These are phyloP conservation scores for Yponomeuta sedellus DNA, from an alignment of 2,888 invertebrate genomes.

Conservation along the genomic window DNA sequence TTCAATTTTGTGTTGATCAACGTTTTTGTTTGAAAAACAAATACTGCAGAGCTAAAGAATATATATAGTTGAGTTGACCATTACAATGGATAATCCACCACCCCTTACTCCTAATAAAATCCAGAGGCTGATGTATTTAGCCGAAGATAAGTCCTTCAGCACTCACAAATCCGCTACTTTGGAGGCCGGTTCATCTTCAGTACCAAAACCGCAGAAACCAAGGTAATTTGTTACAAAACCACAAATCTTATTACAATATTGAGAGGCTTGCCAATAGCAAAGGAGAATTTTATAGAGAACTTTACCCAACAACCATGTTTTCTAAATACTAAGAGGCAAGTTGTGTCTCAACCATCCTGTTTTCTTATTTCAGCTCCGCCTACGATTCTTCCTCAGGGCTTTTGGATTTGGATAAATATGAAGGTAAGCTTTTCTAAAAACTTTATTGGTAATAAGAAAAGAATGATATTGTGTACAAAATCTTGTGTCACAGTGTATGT, in stretches of 20 bases:
- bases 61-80: background rate
- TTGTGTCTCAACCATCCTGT: background rate
- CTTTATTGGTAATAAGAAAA: background rate
- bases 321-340: no score
- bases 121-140: conserved; percentile 54
- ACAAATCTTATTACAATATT: background rate
- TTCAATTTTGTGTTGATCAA: conserved; percentile 1
- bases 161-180: background rate
- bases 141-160: conserved; percentile 56
- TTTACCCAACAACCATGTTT: no score
- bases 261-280: no score
- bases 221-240: background rate
- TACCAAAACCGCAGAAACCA: background rate
- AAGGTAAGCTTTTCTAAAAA: conserved; percentile 40
- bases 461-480: no score
- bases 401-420: conserved; percentile 55
- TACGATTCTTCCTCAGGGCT: conserved; percentile 62
- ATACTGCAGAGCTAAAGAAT: background rate
- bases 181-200: background rate
- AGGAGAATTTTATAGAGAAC: no score
- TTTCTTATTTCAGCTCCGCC: conserved; percentile 4
- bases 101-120: conserved; percentile 60
- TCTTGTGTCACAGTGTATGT: no score
- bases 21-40: background rate
- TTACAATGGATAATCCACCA: conserved; percentile 50